Base-by-base conservation (phyloP, 2,113 vertebrate species). In the Chaetura pelagica region DNA sequence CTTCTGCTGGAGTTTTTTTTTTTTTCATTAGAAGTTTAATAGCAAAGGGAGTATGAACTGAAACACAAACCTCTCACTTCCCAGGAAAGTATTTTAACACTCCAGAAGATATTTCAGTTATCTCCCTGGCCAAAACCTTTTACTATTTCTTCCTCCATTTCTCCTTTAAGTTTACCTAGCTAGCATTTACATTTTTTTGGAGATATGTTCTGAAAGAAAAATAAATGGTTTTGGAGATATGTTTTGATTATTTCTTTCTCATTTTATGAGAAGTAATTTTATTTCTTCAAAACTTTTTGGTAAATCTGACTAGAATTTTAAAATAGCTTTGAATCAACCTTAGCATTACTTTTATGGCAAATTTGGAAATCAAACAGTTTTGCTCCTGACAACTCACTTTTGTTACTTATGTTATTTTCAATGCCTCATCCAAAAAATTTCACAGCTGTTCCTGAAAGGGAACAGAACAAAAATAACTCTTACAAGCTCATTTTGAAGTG, bases 401-500 rank as follows among this genome's bases (percentile, higher is more conserved):
- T 27, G 18, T 74, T 91, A 51, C 35, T 75, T 95, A 48, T 8
- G 10, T 74, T 90, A 68, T 78, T 94, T 94, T 89, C 49, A 85
- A 49, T 44, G 76, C 2, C 3, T 3, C 44, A 87, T 90, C 73
- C 54, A 96, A 93, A 96, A 49, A 95, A 79, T 73, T 93, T 79
- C 71, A 49, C 34, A 89, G 55, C 58, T 73, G 12, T 66, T 96
- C n/a, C 51, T 93, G 49, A 89, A 84, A 46, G 17, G 24, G 66
- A 97, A 79, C 20, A 74, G 80, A 93, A 49, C 9, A 54, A 92
- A 96, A 97, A 90, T 89, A 95, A 78, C 18, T 10, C 24, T 78
- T 34, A 84, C 16, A 88, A 86, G 55, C 77, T 85, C 29, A 81
- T 89, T 94, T 74, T 81, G 11, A 90, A 71, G 16, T 48, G 40